phyloP scores from a whole-genome alignment of 2,888 invertebrate species.

The Paralinhomoeus sp. region DNA sequence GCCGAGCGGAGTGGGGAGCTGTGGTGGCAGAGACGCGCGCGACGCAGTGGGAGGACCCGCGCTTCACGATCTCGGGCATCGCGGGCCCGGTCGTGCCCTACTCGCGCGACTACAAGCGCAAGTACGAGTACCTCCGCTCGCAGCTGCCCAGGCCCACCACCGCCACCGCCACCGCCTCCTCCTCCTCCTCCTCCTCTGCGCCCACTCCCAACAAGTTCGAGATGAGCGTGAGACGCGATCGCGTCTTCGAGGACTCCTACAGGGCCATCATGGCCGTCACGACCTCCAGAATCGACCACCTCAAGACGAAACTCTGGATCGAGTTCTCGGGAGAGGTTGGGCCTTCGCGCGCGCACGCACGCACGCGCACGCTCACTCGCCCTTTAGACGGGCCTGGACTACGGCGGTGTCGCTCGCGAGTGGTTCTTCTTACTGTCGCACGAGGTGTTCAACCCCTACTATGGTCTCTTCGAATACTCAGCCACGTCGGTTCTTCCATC shows the following conservation, averaged over 20 bases:
- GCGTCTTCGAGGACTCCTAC: conserved; percentile 87
- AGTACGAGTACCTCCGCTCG: conserved; percentile 46
- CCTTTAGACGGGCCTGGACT: conserved; percentile 42
- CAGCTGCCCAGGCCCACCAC: too few relatives aligned
- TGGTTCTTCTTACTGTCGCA: conserved; percentile 96
- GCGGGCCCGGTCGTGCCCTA: conserved; percentile 95
- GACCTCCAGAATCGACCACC: conserved; percentile 43
- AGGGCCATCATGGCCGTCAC: conserved; percentile 65
- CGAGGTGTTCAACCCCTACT: conserved; percentile 99
- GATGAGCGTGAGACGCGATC: conserved; percentile 61
- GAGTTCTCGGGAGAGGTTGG: conserved; percentile 84
- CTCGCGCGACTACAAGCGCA: conserved; percentile 90
- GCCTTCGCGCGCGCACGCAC: too few relatives aligned
- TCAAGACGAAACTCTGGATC: conserved; percentile 93
- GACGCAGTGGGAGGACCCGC: conserved; percentile 98
- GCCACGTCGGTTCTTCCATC: conserved; percentile 50
- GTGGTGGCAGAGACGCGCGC: conserved; percentile 79
- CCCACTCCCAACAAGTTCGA: conserved; percentile 95
- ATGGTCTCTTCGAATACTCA: conserved; percentile 95
- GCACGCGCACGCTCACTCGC: too few relatives aligned
- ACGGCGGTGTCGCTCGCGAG: conserved; percentile 83
- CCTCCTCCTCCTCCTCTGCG: too few relatives aligned
- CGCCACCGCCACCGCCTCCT: too few relatives aligned
- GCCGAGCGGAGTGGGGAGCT: too few relatives aligned
- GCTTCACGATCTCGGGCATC: conserved; percentile 52